Base-by-base conservation (phyloP, 2,113 vertebrate genomes). In the Anseranas semipalmata region DNA sequence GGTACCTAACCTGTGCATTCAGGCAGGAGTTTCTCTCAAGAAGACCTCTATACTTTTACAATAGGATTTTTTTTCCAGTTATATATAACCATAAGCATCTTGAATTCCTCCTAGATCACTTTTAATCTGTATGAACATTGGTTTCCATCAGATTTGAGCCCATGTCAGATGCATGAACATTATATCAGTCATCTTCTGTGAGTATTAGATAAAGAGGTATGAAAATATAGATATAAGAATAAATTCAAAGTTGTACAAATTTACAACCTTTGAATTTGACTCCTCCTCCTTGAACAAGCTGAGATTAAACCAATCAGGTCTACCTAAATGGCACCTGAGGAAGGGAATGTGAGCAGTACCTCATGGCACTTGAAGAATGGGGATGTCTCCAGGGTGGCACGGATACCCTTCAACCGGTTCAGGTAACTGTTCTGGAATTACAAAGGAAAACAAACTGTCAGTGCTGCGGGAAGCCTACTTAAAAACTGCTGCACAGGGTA, bases 361-460 rank as follows among this genome's bases (percentile, higher is more conserved):
- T 99, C 99, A 7, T 99, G 99, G 84, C 98, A 98, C 97, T 98
- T 99, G 97, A 99, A 99, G 98, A 99, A 99, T 0, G 98, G 96
- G 21, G 99, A 99, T 7, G 95, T 97, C 96, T 99, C 99, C 95
- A 99, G 97, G 35, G 98, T 99, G 83, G 96, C 98, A 3, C 96
- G 98, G 84, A 99, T 98, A 79, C 99, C 99, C 91, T 98, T 98
- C 95, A 99, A 98, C 41, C 99, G 98, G 85, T 97, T 98, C 56
- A 99, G 97, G 97, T 99, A 99, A 95, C 96, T 90, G 10, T 96
- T 98, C 99, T 99, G 97, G 20, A 95, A 79, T 95, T 4, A 94
- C 55, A 97, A 89, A 75, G 85, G 62, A 35, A 76, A 56, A n/a
- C 41, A 87, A 86, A 37, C 16, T 0, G 4, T 96, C 55, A 97